Conservation (phyloP, 2,888 invertebrate genomes). For the Macropis europaea region DNA sequence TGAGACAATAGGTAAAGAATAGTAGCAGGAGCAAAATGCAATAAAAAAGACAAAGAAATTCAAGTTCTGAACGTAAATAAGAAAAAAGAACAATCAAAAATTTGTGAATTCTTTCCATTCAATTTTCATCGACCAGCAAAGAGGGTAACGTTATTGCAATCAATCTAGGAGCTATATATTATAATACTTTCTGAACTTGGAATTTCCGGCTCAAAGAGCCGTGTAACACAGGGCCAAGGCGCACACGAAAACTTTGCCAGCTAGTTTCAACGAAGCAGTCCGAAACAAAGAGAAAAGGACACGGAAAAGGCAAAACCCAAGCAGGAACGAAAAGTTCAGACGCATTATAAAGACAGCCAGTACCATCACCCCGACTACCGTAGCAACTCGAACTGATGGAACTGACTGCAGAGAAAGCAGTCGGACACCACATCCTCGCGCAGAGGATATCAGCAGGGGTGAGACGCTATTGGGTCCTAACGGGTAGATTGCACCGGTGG, state of each 20-base stretch:
- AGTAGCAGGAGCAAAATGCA: too few species aligned
- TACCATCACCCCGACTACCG: not conserved
- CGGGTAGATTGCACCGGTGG: slow-evolving; percentile 55
- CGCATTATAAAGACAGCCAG: slow-evolving; percentile 42
- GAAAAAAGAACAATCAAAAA: not conserved
- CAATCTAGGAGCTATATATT: not conserved
- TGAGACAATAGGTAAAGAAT: too few species aligned
- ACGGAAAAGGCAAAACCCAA: slow-evolving; percentile 26
- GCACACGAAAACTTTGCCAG: slow-evolving; percentile 26
- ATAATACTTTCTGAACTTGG: slow-evolving; percentile 11
- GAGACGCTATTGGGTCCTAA: slow-evolving; percentile 52
- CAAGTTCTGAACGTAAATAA: too few species aligned
- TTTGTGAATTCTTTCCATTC: not conserved
- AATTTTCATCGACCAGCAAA: not conserved
- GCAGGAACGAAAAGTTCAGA: slow-evolving; percentile 31
- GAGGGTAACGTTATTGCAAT: not conserved
- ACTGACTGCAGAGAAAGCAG: slow-evolving; percentile 43
- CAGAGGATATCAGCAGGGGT: slow-evolving; percentile 14
- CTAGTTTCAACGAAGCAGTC: slow-evolving; percentile 5
- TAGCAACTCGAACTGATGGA: slow-evolving; percentile 46
- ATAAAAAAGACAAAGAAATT: too few species aligned
- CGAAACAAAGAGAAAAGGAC: slow-evolving; percentile 16
- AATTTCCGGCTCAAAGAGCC: slow-evolving; percentile 26
- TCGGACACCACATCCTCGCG: slow-evolving; percentile 38
- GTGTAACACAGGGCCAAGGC: not conserved